phyloP scores from a whole-genome alignment of 2,888 invertebrate species.

The Netelia virgata region DNA sequence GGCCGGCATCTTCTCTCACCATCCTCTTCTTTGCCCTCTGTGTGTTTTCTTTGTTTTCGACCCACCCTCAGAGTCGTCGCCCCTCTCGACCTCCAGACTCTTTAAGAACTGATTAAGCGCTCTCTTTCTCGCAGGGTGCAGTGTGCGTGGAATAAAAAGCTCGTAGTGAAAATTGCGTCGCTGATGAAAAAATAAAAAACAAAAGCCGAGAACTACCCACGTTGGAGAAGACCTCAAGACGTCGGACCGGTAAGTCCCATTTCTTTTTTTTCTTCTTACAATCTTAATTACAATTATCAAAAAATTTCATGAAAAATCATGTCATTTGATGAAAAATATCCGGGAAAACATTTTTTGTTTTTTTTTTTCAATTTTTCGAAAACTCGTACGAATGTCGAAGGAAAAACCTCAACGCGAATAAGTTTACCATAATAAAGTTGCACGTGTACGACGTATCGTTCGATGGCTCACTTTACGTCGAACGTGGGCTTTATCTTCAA shows the following conservation, averaged over 20 bases:
- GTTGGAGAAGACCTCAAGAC: too few species aligned
- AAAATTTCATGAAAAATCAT: not conserved
- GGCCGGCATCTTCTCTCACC: conserved; percentile 53
- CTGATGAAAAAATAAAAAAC: too few species aligned
- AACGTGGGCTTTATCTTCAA: conserved; percentile 66
- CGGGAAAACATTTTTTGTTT: too few species aligned
- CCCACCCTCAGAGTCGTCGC: not conserved
- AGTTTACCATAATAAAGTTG: conserved; percentile 57
- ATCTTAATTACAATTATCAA: too few species aligned
- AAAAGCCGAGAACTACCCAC: too few species aligned
- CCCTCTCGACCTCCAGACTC: too few species aligned
- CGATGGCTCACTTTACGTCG: conserved; percentile 66
- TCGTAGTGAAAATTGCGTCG: too few species aligned
- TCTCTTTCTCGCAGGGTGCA: not conserved
- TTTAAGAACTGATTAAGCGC: conserved; percentile 8
- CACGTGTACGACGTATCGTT: conserved; percentile 55
- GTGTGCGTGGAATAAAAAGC: too few species aligned
- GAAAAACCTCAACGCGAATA: not conserved
- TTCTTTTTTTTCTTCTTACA: not conserved
- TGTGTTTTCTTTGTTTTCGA: not conserved
- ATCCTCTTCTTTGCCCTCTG: not conserved
- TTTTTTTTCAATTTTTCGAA: too few species aligned
- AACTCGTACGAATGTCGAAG: not conserved
- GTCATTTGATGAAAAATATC: not conserved
- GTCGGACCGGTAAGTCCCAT: too few species aligned